A percentile compares a stretch with the other conserved stretches of the same genome.
phyloP scores from a whole-genome alignment of 2,113 vertebrate species.

The Microcebus murinus region DNA sequence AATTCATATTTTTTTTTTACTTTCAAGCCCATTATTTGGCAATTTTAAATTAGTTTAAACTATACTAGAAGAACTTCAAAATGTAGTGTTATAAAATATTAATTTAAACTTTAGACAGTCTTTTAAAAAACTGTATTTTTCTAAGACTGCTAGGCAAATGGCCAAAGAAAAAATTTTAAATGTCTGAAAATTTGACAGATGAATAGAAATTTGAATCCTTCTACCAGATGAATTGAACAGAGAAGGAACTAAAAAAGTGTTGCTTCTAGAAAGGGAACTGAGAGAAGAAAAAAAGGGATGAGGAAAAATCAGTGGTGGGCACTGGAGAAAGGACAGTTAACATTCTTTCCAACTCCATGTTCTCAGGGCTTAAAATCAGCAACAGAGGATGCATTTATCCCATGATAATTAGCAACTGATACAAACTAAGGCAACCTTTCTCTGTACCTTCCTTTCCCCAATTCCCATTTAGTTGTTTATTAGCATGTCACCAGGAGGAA shows the following conservation, averaged over 20 bases:
- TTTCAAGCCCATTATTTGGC: neutral
- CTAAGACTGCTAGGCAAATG: slow-evolving; percentile 36
- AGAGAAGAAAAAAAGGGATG: neutral
- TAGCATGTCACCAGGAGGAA: neutral
- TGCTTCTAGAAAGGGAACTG: neutral
- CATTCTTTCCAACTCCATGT: too few relatives aligned
- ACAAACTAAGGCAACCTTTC: neutral
- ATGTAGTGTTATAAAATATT: slow-evolving; percentile 20
- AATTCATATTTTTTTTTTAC: neutral
- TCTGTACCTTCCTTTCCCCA: neutral
- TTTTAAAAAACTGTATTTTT: slow-evolving; percentile 18
- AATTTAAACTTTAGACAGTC: neutral
- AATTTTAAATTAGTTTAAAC: neutral
- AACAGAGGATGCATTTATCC: neutral
- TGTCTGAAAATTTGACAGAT: slow-evolving; percentile 1
- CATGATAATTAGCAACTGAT: neutral
- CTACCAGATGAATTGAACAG: slow-evolving; percentile 13
- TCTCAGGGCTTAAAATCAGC: neutral
- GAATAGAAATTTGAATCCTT: neutral
- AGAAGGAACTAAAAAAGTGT: slow-evolving; percentile 18
- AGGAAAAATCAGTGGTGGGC: neutral
- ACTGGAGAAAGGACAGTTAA: fast-evolving
- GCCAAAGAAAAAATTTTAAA: slow-evolving; percentile 28
- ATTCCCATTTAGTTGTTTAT: neutral
- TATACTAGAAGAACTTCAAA: neutral